Evolutionary conservation across 2,113 vertebrate genomes (phyloP).

Genomic region (Macquaria australasica): DNA sequence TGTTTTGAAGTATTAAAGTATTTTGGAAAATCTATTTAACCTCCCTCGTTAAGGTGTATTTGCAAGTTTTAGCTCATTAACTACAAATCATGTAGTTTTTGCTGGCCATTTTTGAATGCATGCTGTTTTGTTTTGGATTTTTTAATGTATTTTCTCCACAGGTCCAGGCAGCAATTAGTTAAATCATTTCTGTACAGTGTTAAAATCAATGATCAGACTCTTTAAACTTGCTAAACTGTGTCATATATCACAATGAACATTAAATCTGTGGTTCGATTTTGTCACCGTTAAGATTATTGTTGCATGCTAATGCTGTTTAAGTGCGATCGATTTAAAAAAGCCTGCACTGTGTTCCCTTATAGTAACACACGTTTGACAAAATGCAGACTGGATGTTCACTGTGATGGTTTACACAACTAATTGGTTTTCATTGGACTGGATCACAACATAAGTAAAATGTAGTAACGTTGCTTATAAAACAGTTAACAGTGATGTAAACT

Average conservation of each 20-base stretch:
- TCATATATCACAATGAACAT: not conserved
- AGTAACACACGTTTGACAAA: not conserved
- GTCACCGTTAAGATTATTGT: not conserved
- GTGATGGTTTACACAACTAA: slow-evolving; percentile 15
- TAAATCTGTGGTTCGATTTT: not conserved
- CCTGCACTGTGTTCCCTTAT: not conserved
- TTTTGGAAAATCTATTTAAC: slow-evolving; percentile 4
- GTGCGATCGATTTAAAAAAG: not conserved
- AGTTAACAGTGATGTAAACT: not conserved
- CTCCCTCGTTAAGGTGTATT: no score
- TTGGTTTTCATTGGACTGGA: slow-evolving; percentile 5
- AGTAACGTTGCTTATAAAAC: not conserved
- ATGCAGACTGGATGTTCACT: not conserved
- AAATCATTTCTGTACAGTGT: not conserved
- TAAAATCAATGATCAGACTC: not conserved
- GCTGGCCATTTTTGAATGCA: not conserved
- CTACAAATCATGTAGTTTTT: not conserved
- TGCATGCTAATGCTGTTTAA: not conserved
- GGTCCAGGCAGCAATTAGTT: not conserved
- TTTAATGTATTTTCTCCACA: no score
- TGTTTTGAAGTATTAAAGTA: slow-evolving; percentile 24
- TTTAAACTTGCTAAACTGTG: not conserved
- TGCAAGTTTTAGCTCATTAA: not conserved
- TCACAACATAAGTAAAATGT: not conserved
- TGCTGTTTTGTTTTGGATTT: not conserved